Base-by-base conservation (phyloP, 2,888 invertebrate genomes). In the Platycheirus rosarum region DNA sequence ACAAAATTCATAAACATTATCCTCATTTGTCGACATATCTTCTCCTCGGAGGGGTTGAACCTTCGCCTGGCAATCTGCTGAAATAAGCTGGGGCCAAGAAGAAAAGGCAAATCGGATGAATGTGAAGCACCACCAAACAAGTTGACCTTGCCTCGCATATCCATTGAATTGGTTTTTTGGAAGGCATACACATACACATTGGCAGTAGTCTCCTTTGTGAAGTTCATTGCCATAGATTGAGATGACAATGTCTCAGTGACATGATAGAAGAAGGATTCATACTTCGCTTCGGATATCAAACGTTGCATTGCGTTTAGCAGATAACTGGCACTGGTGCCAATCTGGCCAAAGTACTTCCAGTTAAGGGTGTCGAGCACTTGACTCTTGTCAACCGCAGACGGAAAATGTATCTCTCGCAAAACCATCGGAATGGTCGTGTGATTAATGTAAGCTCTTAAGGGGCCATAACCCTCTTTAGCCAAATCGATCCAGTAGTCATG, bases 11-110 rank as follows among this genome's bases (percentile, higher is more conserved):
- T 90, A 90, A 93, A 92, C 63, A 91, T 87, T 23, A 91, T 89
- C 80, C 92, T 91, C 51, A 93, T 87, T 69, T 91, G 89, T 35
- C 91, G 90, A 85, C 92, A 92, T 13, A 93, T 88, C 79, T 91
- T 91, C 85, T 93, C 93, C 87, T 95, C 95, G 4, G 91, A 91
- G 20, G 90, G 87, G 14, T 91, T 92, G 65, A 94, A 92, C 8
- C 93, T 92, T 51, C 94, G 91, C 32, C 95, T 92, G 1, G 93
- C 92, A 70, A 94, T 91, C 90, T 94, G 94, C 85, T 94, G 93
- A 87, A 94, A 92, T 40, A 94, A 87, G 35, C 93, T 92, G 42
- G 94, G 94, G 3, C 95, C 95, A 85, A 95, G 91, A 23, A 95
- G 88, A 32, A 94, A 91, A 8, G 94, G 91, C 73, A 95, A 89